A percentile compares a stretch with the other conserved stretches of the same genome.
Evolutionary conservation across 2,888 invertebrate species (phyloP).

Genomic region (Orchesellides sinensis): DNA sequence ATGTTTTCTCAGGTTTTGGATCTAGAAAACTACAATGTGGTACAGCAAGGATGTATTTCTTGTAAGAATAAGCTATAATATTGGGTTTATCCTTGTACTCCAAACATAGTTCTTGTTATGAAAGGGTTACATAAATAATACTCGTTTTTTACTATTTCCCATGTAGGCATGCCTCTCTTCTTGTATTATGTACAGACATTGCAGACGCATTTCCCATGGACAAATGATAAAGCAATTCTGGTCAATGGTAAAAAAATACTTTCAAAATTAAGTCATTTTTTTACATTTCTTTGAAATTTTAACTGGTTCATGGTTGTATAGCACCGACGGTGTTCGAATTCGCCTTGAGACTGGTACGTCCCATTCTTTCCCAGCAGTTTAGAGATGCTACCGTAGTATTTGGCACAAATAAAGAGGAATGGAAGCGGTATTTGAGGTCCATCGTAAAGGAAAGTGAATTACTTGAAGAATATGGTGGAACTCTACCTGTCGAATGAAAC

Average conservation of each 20-base stretch:
- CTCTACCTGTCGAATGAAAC: no score
- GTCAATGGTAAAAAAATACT: constrained; percentile 17
- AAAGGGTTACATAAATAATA: background rate
- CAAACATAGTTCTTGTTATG: no score
- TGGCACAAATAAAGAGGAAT: constrained; percentile 36
- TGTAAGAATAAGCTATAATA: constrained; percentile 6
- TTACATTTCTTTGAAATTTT: background rate
- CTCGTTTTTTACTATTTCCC: background rate
- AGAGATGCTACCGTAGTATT: constrained; percentile 19
- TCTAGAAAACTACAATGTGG: constrained; percentile 37
- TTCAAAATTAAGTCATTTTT: no score
- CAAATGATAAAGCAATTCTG: constrained; percentile 36
- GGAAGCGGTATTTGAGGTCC: constrained; percentile 22
- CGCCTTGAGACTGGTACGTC: constrained; percentile 22
- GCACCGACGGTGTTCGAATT: constrained; percentile 40
- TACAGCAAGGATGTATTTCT: constrained; percentile 42
- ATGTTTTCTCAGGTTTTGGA: constrained; percentile 30
- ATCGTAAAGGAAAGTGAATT: constrained; percentile 10
- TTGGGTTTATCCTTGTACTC: background rate
- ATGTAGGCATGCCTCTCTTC: constrained; percentile 39
- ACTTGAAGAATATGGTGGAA: constrained; percentile 35
- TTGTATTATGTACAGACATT: constrained; percentile 44
- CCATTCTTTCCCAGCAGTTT: constrained; percentile 9
- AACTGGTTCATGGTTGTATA: background rate
- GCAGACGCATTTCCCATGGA: constrained; percentile 41